Evolutionary conservation across 2,888 invertebrate species (phyloP).

Genomic region (Ptilodon capucinus): DNA sequence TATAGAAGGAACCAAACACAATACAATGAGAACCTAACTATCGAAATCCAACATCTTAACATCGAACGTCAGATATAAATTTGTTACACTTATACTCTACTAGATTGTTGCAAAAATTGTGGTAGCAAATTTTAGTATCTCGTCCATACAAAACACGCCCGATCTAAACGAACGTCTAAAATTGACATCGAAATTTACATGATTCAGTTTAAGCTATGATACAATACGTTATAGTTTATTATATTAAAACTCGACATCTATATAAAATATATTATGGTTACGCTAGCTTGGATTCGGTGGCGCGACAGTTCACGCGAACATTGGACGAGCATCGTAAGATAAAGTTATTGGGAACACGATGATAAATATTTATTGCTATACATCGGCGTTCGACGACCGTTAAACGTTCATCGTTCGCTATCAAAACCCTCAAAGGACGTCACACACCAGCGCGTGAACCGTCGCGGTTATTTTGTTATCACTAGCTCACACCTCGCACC

Average conservation of each 20-base stretch:
- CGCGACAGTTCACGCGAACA: slow-evolving; percentile 1
- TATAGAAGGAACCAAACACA: slow-evolving; percentile 40
- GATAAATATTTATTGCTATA: slow-evolving; percentile 20
- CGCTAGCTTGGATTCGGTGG: slow-evolving; percentile 23
- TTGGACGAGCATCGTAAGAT: neutral
- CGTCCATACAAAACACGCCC: slow-evolving; percentile 62
- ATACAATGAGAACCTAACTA: slow-evolving; percentile 53
- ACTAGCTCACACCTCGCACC: slow-evolving; percentile 43
- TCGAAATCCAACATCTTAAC: slow-evolving; percentile 46
- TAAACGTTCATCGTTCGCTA: slow-evolving; percentile 2
- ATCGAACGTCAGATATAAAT: slow-evolving; percentile 66
- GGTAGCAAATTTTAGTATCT: slow-evolving; percentile 64
- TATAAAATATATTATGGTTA: slow-evolving; percentile 70
- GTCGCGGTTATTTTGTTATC: slow-evolving; percentile 25
- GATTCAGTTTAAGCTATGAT: slow-evolving; percentile 74
- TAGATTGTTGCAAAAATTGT: slow-evolving; percentile 73
- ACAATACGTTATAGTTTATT: slow-evolving; percentile 53
- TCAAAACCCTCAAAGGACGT: neutral
- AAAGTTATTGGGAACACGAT: neutral
- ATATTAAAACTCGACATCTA: slow-evolving; percentile 72
- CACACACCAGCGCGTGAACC: slow-evolving; percentile 15
- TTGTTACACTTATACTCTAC: slow-evolving; percentile 53
- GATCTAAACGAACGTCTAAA: slow-evolving; percentile 67
- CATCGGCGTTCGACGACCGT: slow-evolving; percentile 9
- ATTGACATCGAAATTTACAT: slow-evolving; percentile 81